Conservation (phyloP, 2,113 vertebrate genomes). For the Columba janthina region DNA sequence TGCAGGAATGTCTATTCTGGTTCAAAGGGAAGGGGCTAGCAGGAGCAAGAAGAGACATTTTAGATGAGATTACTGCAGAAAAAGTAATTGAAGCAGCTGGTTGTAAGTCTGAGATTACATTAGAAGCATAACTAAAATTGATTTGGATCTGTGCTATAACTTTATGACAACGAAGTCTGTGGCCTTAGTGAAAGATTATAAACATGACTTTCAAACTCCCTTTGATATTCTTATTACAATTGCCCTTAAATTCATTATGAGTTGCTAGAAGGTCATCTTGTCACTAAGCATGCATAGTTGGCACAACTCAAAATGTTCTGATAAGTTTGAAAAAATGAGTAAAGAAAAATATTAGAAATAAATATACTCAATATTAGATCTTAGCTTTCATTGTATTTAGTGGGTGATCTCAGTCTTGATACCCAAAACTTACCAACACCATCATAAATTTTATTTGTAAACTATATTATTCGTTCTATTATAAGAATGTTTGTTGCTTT, state of each 20-base stretch:
- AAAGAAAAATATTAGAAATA: not conserved
- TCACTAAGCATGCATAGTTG: not conserved
- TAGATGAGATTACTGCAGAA: not conserved
- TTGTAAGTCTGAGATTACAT: not conserved
- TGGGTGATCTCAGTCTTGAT: not conserved
- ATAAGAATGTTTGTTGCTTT: not conserved
- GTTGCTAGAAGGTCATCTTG: not conserved
- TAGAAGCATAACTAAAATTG: not conserved
- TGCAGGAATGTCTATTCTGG: not conserved
- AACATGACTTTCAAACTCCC: not conserved
- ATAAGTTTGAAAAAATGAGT: not conserved
- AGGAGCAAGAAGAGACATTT: not conserved
- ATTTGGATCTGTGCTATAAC: not conserved
- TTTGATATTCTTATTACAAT: conserved; percentile 9
- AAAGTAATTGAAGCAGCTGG: not conserved
- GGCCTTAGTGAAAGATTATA: conserved; percentile 2
- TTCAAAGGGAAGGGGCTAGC: not conserved
- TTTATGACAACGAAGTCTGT: conserved; percentile 19
- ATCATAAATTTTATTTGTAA: not conserved
- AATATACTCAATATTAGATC: not conserved
- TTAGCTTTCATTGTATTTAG: not conserved
- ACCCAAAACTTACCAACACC: not conserved
- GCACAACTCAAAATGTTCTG: not conserved
- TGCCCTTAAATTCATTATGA: conserved; percentile 36
- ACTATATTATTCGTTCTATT: not conserved